Evolutionary conservation across 2,888 invertebrate species (phyloP).

Genomic region (Elegia similella): DNA sequence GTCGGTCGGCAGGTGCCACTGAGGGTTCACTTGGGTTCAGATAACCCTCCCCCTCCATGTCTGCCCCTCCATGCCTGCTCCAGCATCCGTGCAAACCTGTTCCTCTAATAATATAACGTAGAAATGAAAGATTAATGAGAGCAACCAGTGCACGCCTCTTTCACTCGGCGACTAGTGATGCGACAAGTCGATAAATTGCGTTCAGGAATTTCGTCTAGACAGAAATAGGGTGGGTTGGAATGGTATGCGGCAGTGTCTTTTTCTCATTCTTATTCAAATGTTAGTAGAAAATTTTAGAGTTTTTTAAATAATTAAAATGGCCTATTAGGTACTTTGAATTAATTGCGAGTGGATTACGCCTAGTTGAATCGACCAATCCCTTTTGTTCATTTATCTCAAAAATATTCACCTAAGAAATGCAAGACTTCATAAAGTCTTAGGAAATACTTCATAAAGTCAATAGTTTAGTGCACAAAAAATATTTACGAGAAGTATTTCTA

Average conservation of each 20-base stretch:
- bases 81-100: conserved; percentile 80
- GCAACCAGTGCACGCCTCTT: conserved; percentile 80
- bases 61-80: conserved; percentile 35
- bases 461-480: no score
- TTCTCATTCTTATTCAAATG: neutral
- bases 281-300: neutral
- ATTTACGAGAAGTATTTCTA: no score
- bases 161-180: conserved; percentile 62
- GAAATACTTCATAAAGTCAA: no score
- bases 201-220: neutral
- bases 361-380: no score
- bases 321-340: no score
- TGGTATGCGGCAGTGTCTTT: neutral
- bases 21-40: conserved; percentile 78
- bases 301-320: no score
- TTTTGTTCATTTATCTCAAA: no score
- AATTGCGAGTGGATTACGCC: no score
- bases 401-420: no score
- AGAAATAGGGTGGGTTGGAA: neutral
- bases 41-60: conserved; percentile 43
- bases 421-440: no score
- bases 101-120: conserved; percentile 81
- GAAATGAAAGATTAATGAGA: conserved; percentile 82
- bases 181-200: conserved; percentile 18
- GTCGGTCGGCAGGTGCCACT: conserved; percentile 70